A percentile compares a stretch with the other conserved stretches of the same genome.
These are phyloP conservation scores for Gymnocheta viridis DNA, from an alignment of 2,888 invertebrate genomes.

Conservation along the genomic window DNA sequence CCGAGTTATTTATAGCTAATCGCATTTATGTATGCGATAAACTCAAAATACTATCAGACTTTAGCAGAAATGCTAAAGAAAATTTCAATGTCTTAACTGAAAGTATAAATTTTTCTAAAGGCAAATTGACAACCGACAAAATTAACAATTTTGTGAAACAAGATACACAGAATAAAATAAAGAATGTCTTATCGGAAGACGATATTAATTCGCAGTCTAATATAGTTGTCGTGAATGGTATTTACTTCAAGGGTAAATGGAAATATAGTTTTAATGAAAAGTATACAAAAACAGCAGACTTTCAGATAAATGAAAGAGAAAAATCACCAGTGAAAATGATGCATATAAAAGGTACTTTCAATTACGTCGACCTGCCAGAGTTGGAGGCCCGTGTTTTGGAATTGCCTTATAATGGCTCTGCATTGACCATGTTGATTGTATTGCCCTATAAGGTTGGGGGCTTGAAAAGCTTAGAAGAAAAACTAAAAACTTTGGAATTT, in stretches of 20 bases:
- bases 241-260: constrained; percentile 94
- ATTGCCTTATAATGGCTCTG: constrained; percentile 87
- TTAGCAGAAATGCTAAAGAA: background rate
- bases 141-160: background rate
- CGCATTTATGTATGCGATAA: background rate
- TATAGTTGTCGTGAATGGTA: constrained; percentile 90
- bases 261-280: constrained; percentile 85
- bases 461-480: constrained; percentile 83
- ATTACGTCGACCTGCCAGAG: constrained; percentile 82
- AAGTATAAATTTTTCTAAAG: background rate
- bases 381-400: constrained; percentile 84
- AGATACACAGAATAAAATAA: background rate
- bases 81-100: background rate
- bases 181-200: constrained; percentile 74
- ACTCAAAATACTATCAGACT: background rate
- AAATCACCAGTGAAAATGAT: constrained; percentile 86
- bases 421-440: constrained; percentile 89
- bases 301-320: constrained; percentile 83
- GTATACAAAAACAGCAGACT: constrained; percentile 85
- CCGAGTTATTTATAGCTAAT: background rate
- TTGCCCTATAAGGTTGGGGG: constrained; percentile 87
- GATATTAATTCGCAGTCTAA: constrained; percentile 84
- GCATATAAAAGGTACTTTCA: constrained; percentile 83
- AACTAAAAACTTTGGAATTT: constrained; percentile 73
- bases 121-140: background rate